Conservation (phyloP, 2,797 vertebrate species). For the Silurus lanzhouensis region DNA sequence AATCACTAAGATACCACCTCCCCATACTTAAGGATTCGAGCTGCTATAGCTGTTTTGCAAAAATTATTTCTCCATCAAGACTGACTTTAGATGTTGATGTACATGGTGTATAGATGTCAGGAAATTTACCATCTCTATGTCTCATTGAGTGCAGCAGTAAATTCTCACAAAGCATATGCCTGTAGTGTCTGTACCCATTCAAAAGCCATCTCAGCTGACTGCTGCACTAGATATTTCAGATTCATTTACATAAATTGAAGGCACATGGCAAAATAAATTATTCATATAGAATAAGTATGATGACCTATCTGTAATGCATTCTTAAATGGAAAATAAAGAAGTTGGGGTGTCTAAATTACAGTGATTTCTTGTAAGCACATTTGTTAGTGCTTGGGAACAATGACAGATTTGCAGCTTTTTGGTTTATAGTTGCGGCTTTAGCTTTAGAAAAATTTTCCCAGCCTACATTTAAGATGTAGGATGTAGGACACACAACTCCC, state of each 20-base stretch:
- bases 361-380: slow-evolving; percentile 4
- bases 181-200: background rate
- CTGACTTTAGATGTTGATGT: no score
- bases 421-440: slow-evolving; percentile 15
- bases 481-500: background rate
- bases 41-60: background rate
- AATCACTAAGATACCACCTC: no score
- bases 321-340: background rate
- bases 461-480: background rate
- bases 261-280: background rate
- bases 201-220: background rate
- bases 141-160: background rate
- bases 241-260: slow-evolving; percentile 8
- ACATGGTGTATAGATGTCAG: background rate
- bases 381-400: slow-evolving; percentile 5
- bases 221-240: background rate
- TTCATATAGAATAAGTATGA: background rate
- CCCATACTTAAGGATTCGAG: background rate
- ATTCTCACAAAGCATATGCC: background rate
- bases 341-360: background rate
- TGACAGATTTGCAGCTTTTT: background rate
- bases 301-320: background rate
- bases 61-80: background rate
- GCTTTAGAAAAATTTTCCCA: background rate
- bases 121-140: background rate